phyloP scores from a whole-genome alignment of 1,140 invertebrate genomes.

The Gryllus bimaculatus region DNA sequence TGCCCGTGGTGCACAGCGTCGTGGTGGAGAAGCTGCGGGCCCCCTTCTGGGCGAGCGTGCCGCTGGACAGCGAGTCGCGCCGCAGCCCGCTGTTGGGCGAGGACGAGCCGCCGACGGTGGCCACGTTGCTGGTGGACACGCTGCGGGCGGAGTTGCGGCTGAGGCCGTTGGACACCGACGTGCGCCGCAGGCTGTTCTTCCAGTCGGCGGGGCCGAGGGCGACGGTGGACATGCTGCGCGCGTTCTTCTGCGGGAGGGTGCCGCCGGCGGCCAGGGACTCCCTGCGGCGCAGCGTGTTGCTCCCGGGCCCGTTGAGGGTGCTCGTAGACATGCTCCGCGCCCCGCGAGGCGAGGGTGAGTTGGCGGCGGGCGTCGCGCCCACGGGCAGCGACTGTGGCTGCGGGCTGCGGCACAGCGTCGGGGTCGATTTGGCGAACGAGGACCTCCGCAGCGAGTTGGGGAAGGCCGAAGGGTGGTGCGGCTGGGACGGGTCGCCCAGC shows the following conservation, averaged over 20 bases:
- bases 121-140: background rate
- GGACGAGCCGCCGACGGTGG: background rate
- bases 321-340: background rate
- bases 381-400: slow-evolving; percentile 14
- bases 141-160: background rate
- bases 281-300: background rate
- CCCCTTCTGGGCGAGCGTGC: background rate
- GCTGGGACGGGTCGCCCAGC: slow-evolving; percentile 23
- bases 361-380: no score
- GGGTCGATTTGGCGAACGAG: background rate
- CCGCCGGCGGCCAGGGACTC: background rate
- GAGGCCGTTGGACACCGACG: background rate
- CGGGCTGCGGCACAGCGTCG: slow-evolving; percentile 27
- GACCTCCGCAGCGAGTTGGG: slow-evolving; percentile 32
- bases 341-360: slow-evolving; percentile 31
- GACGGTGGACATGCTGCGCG: background rate
- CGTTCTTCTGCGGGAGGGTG: background rate
- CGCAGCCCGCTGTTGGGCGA: background rate
- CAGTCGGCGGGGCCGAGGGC: background rate
- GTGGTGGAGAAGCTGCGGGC: background rate
- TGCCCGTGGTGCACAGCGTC: slow-evolving; percentile 34
- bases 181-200: background rate
- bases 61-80: background rate
- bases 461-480: slow-evolving; percentile 53
- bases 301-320: background rate